Conservation (phyloP, 53 echinoderm and acorn worm species). For the Holothuria leucospilota region DNA sequence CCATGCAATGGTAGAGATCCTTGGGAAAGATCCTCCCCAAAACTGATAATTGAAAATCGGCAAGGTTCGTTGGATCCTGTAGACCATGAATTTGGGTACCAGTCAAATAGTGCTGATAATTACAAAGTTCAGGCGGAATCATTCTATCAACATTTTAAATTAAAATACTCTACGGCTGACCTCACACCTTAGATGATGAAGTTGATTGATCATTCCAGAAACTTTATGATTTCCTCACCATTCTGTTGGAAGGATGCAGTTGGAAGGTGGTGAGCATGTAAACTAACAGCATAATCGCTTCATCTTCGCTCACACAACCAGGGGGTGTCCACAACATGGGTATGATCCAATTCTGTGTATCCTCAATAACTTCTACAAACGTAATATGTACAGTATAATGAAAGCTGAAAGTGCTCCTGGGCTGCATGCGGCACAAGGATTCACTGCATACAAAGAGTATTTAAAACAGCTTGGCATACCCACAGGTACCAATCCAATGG, state of each 20-base stretch:
- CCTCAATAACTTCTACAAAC: slow-evolving; percentile 16
- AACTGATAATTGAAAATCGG: not conserved
- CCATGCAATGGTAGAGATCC: slow-evolving; percentile 39
- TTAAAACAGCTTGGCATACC: not conserved
- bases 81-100: slow-evolving; percentile 28
- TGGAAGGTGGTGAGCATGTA: slow-evolving; percentile 78
- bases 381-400: not conserved
- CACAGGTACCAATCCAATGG: not conserved
- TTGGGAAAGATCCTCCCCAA: slow-evolving; percentile 25
- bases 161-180: not conserved
- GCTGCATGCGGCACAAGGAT: slow-evolving; percentile 1
- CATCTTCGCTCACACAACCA: slow-evolving; percentile 71
- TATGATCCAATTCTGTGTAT: slow-evolving; percentile 55
- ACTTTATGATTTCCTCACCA: slow-evolving; percentile 54
- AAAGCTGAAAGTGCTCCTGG: slow-evolving; percentile 22
- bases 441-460: slow-evolving; percentile 1
- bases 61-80: not conserved
- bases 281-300: slow-evolving; percentile 69
- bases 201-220: slow-evolving; percentile 63
- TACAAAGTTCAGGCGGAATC: slow-evolving; percentile 10
- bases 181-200: slow-evolving; percentile 70
- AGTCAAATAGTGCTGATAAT: slow-evolving; percentile 41
- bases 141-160: slow-evolving; percentile 3
- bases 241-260: slow-evolving; percentile 62
- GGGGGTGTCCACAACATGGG: slow-evolving; percentile 53